Evolutionary conservation across 2,797 vertebrate species (phyloP).

Genomic region (Paguma larvata): DNA sequence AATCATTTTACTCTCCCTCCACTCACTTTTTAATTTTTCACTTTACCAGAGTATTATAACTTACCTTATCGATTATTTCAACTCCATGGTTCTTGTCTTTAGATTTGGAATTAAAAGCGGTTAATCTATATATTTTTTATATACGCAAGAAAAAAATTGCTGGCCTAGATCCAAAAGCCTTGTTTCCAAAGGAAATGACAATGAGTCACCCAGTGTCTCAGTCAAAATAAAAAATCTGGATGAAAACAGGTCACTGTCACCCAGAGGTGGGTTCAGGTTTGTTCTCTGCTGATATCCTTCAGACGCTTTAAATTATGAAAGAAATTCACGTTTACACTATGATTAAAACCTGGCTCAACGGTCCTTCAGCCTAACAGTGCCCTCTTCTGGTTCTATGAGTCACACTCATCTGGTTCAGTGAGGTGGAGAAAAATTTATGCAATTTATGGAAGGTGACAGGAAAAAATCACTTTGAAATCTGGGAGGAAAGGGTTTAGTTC

Average conservation of each 20-base stretch:
- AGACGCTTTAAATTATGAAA: not conserved
- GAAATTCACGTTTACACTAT: not conserved
- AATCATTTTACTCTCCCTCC: not conserved
- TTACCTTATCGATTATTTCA: not conserved
- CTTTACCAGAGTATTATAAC: not conserved
- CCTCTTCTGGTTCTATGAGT: slow-evolving; percentile 60
- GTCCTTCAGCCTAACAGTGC: not conserved
- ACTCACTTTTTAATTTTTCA: slow-evolving; percentile 27
- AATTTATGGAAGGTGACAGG: not conserved
- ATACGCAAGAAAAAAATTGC: not conserved
- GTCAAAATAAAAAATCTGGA: slow-evolving; percentile 33
- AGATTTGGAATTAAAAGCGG: slow-evolving; percentile 43
- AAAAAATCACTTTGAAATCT: slow-evolving; percentile 32
- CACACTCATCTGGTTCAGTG: not conserved
- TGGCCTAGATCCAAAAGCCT: slow-evolving; percentile 16
- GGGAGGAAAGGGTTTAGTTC: not conserved
- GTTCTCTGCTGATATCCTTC: not conserved
- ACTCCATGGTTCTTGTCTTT: not conserved
- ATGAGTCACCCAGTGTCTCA: slow-evolving; percentile 3
- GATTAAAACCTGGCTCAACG: not conserved
- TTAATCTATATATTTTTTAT: not conserved
- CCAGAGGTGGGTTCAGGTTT: not conserved
- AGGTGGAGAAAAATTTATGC: not conserved
- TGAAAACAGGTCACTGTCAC: slow-evolving; percentile 36
- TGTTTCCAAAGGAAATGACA: slow-evolving; percentile 63